Percentiles rank a stretch among this genome's conserved stretches.
Conservation (phyloP, 2,797 vertebrate genomes). For the Moxostoma hubbsi region DNA sequence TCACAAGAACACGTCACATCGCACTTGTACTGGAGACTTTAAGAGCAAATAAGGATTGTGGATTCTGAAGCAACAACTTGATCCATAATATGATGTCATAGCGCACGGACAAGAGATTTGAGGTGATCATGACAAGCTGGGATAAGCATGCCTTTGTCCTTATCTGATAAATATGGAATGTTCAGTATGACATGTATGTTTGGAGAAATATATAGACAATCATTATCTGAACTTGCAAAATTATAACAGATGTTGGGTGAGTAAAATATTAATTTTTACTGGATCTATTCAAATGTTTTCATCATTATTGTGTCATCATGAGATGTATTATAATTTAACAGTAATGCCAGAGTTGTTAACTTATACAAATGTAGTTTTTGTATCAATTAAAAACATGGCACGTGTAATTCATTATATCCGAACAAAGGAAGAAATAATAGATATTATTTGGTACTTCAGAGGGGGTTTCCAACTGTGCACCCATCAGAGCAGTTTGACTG, state of each 20-base stretch:
- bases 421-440: neutral
- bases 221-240: no score
- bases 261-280: neutral
- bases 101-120: conserved; percentile 12
- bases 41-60: conserved; percentile 34
- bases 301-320: neutral
- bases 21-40: conserved; percentile 16
- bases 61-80: conserved; percentile 48
- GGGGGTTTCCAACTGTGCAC: conserved; percentile 55
- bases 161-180: conserved; percentile 49
- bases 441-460: conserved; percentile 28
- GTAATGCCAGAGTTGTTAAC: neutral
- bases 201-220: neutral
- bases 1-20: neutral
- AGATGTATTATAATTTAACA: neutral
- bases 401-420: neutral
- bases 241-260: neutral
- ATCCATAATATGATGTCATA: conserved; percentile 12
- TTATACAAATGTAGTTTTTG: neutral
- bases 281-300: neutral
- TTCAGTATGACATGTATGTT: neutral
- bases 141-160: conserved; percentile 29
- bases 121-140: conserved; percentile 19
- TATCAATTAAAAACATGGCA: neutral
- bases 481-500: conserved; percentile 66